phyloP scores from a whole-genome alignment of 1,140 invertebrate species.

The Ceratoteleas bidentatus region DNA sequence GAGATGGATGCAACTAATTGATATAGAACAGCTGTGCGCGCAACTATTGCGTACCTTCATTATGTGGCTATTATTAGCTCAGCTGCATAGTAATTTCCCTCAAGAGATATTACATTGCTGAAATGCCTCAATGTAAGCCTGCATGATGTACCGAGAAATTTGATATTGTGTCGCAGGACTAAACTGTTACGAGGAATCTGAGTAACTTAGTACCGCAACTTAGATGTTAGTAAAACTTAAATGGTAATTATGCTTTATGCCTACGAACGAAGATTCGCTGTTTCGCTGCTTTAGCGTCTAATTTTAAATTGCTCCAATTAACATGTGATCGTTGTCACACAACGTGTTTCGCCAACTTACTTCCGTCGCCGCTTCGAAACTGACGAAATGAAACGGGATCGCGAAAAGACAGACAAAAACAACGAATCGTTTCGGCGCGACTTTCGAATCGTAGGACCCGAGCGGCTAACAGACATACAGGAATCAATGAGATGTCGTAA shows the following conservation, averaged over 20 bases:
- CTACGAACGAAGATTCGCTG: conserved; percentile 31
- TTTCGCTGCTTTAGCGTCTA: conserved; percentile 32
- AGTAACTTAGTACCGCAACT: conserved; percentile 56
- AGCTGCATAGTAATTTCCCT: conserved; percentile 65
- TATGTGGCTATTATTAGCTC: conserved; percentile 67
- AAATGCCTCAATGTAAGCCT: conserved; percentile 65
- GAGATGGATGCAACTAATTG: conserved; percentile 59
- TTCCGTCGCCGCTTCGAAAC: conserved; percentile 16
- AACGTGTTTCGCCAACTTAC: conserved; percentile 23
- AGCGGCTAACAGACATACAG: conserved; percentile 3
- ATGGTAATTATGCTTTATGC: conserved; percentile 54
- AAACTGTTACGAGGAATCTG: conserved; percentile 62
- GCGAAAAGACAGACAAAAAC: too few relatives aligned
- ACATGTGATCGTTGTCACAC: conserved; percentile 21
- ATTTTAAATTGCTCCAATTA: conserved; percentile 46
- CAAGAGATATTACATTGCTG: conserved; percentile 69
- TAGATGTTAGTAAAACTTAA: conserved; percentile 61
- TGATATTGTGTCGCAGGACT: conserved; percentile 66
- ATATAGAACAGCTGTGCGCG: conserved; percentile 59
- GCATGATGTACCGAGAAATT: conserved; percentile 65
- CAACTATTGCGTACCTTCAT: conserved; percentile 65
- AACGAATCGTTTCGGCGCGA: too few relatives aligned
- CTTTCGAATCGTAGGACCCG: too few relatives aligned
- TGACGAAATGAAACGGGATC: conserved; percentile 4
- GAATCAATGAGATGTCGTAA: conserved; percentile 24